Conservation (phyloP, 2,797 vertebrate species). For the Micrastur ruficollis region DNA sequence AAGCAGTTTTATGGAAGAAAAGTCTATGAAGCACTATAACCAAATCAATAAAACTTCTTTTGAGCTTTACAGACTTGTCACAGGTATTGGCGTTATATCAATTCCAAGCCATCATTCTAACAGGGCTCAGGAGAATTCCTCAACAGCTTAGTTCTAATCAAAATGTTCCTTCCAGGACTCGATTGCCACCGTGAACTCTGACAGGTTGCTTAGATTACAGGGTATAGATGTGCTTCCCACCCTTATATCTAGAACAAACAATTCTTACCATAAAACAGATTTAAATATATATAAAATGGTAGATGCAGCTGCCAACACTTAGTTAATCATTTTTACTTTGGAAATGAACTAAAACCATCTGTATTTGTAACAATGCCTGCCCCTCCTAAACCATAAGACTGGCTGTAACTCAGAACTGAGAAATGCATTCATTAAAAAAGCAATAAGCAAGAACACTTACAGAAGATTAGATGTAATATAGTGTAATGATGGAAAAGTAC, state of each 20-base stretch:
- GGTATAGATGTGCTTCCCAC: background rate
- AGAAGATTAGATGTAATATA: background rate
- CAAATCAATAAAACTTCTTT: background rate
- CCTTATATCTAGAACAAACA: background rate
- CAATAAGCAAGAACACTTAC: background rate
- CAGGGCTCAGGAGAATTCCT: background rate
- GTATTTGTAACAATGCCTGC: background rate
- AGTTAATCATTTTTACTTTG: background rate
- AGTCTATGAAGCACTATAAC: background rate
- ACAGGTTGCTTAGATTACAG: background rate
- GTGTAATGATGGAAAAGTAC: background rate
- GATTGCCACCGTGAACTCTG: background rate
- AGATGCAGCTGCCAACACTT: background rate
- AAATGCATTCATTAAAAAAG: background rate
- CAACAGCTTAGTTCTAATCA: background rate
- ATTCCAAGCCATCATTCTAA: background rate
- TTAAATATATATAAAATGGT: slow-evolving; percentile 11
- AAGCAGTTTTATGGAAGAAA: background rate
- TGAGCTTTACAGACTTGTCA: background rate
- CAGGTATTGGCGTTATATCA: background rate
- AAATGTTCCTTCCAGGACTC: background rate
- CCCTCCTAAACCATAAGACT: slow-evolving; percentile 5
- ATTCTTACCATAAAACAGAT: background rate
- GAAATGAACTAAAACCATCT: background rate
- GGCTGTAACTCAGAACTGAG: background rate